Conservation (phyloP, 2,113 vertebrate species). For the Electrona antarctica region DNA sequence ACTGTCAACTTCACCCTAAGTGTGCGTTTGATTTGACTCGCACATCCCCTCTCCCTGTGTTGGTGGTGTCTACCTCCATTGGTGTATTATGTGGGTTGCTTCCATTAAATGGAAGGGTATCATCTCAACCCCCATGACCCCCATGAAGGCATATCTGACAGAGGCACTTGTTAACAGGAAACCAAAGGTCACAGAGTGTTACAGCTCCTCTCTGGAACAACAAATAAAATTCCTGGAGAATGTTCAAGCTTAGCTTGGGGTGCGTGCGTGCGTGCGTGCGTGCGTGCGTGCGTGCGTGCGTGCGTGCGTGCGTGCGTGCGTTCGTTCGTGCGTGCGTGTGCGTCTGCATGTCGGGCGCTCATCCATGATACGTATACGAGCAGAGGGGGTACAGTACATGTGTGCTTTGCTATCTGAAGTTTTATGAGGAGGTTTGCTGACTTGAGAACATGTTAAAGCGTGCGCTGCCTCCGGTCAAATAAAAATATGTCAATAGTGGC, state of each 20-base stretch:
- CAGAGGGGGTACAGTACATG: too few relatives aligned
- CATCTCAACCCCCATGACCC: slow-evolving; percentile 65
- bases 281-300: not conserved
- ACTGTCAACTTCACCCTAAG: slow-evolving; percentile 35
- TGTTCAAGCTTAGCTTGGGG: not conserved
- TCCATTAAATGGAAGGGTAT: slow-evolving; percentile 53
- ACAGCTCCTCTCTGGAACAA: not conserved
- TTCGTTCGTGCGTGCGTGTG: not conserved
- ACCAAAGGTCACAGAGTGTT: slow-evolving; percentile 7
- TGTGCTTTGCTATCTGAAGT: too few relatives aligned
- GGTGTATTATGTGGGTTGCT: slow-evolving; percentile 65
- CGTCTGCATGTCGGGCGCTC: too few relatives aligned
- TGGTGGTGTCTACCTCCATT: slow-evolving; percentile 64
- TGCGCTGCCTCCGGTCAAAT: too few relatives aligned
- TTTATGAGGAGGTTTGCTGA: too few relatives aligned
- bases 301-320: not conserved
- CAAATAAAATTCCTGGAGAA: not conserved
- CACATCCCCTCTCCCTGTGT: slow-evolving; percentile 48
- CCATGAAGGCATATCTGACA: slow-evolving; percentile 51
- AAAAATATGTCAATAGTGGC: too few relatives aligned
- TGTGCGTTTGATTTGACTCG: slow-evolving; percentile 61
- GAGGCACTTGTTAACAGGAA: slow-evolving; percentile 13
- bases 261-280: not conserved
- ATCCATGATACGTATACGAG: too few relatives aligned
- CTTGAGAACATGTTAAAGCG: too few relatives aligned